phyloP scores from a whole-genome alignment of 2,797 vertebrate genomes.

The Anabas testudineus region DNA sequence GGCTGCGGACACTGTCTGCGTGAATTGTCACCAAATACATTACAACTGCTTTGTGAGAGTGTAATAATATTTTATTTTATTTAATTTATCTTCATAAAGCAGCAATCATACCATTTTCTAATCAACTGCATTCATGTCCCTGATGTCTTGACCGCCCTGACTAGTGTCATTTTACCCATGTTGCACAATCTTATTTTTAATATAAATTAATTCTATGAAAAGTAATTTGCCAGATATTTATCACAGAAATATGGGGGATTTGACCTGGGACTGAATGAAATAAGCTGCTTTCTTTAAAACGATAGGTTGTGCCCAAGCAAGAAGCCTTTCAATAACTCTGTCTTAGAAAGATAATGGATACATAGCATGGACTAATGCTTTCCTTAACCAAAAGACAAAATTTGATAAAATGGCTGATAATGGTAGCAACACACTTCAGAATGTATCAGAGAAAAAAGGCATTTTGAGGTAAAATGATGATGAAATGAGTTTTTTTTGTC shows the following conservation, averaged over 20 bases:
- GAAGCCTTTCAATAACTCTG: slow-evolving; percentile 22
- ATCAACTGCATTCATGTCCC: background rate
- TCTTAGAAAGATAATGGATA: slow-evolving; percentile 10
- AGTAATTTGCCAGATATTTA: background rate
- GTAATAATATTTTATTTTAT: background rate
- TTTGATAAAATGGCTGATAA: slow-evolving; percentile 39
- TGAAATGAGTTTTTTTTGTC: slow-evolving; percentile 32
- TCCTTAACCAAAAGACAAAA: slow-evolving; percentile 1
- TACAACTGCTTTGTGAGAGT: background rate
- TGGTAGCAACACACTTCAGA: slow-evolving; percentile 10
- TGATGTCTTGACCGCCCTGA: background rate
- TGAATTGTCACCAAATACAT: background rate
- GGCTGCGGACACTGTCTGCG: background rate
- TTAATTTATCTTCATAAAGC: background rate
- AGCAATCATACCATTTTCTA: background rate
- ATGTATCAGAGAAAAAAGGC: background rate
- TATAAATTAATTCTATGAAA: background rate
- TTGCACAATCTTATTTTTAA: background rate
- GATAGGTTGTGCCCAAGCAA: slow-evolving; percentile 15
- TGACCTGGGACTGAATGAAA: background rate
- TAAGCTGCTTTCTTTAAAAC: slow-evolving; percentile 4
- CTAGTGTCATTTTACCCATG: background rate
- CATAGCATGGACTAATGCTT: background rate
- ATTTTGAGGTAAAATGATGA: slow-evolving; percentile 20
- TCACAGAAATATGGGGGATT: background rate